Base-by-base conservation (phyloP, 2,888 invertebrate species). In the Heliconius ethilla region DNA sequence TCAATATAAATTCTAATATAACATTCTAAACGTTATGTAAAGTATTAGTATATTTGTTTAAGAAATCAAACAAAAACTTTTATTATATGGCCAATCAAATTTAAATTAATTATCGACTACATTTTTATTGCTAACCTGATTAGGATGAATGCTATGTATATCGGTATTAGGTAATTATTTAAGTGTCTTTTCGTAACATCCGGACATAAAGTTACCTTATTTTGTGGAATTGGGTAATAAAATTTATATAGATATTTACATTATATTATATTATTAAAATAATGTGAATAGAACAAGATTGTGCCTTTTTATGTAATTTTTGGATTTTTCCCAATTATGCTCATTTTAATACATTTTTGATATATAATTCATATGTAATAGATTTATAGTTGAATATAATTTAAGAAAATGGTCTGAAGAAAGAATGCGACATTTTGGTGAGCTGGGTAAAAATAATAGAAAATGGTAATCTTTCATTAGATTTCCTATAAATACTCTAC, bases 121-220 rank as follows among this genome's bases (percentile, higher is more conserved):
- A 74, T 40, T 74, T 74, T 63, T 74, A 74, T 74, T 74, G 63
- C 63, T 40, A 37, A 62, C 62, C 62, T 74, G 74, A 63, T 89
- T 72, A 51, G 72, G 51, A 65, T 77, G 27, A 74, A 70, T 73
- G 51, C 55, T 77, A 45, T 55, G 27, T 77, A 27, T 55, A 27
- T 40, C 13, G 22, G 27, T 59, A 62, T 77, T 73, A 62, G 45
- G 73, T 67, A 77, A 74, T 67, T 62, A 29, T 77, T 67, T 45
- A 63, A 77, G 65, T 65, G 37, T 29, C 37, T 55, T 63, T 74
- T 59, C 73, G 77, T 77, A 74, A 77, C 73, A 77, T 77, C 77
- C 77, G 77, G 67, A 77, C 73, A 59, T 66, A 67, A 73, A 67
- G 72, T 55, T 72, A 37, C 55, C 25, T 72, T 72, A 33, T 59